Evolutionary conservation across 1,140 invertebrate species (phyloP), one percentile per base, ranked within the genome.

Genomic region (Helicorthomorpha holstii): DNA sequence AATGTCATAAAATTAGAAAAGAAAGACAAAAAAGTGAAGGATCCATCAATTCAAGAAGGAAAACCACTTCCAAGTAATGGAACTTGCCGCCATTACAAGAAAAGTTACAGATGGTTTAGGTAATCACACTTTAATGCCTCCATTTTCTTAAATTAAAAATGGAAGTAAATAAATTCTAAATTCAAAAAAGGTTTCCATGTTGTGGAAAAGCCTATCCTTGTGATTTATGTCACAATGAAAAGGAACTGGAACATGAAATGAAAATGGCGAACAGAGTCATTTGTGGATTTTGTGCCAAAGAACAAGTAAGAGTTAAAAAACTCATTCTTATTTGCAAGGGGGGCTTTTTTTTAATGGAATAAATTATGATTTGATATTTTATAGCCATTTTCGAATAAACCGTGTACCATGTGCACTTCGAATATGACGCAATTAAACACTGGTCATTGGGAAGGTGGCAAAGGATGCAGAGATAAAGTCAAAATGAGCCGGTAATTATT

Each of bases 191-290:
- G 50, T 70, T 70, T 58, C 68, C 68, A 16, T 70, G 68, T 46
- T 70, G 68, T 62, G 68, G 68, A 23, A 66, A 67, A 56, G 55
- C 59, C 3, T 70, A 68, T 52, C 68, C 68, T 12, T 70, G 68
- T 59, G 68, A 70, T 56, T 22, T 66, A 2, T 70, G 68, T 50
- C 68, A 70, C 57, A 63, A 69, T 53, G 64, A 66, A 42, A 63
- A 66, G 21, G 66, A 67, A 53, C 49, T 12, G 22, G 59, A 59
- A 47, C 68, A 70, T 56, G 68, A 69, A 48, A 69, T 69, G 66
- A 62, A 62, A 53, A 61, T 58, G 53, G 68, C 68, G 47, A 68
- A 60, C 42, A 49, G 68, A 47, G 68, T 70, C 61, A 62, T 70
- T 27, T 70, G 68, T 61, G 68, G 68, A n/a, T 68, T 65, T 57